Conservation (phyloP, 2,888 invertebrate species). For the Chymomyza fuscimana region DNA sequence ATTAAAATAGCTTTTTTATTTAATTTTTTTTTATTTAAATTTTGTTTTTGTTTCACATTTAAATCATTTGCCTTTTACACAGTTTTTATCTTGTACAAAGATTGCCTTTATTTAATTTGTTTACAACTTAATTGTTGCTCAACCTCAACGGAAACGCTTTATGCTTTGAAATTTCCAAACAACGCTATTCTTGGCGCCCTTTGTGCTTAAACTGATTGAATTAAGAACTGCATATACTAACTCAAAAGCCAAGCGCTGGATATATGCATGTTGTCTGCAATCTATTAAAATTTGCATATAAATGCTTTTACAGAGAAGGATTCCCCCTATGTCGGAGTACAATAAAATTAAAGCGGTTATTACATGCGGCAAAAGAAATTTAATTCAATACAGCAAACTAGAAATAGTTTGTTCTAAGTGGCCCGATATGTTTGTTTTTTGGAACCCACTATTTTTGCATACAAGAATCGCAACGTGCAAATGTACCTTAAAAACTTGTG, state of each 20-base stretch:
- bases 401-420: too few relatives aligned
- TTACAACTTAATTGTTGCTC: background rate
- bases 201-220: background rate
- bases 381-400: too few relatives aligned
- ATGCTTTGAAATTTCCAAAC: background rate
- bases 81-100: too few relatives aligned
- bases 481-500: too few relatives aligned
- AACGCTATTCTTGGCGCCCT: background rate
- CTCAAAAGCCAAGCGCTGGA: background rate
- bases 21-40: too few relatives aligned
- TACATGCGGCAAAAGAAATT: background rate
- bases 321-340: background rate
- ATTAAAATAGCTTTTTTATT: too few relatives aligned
- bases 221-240: background rate
- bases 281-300: slow-evolving; percentile 4
- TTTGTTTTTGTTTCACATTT: too few relatives aligned
- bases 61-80: too few relatives aligned
- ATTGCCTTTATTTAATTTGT: too few relatives aligned
- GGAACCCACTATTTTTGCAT: too few relatives aligned
- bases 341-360: background rate
- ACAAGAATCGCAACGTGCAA: too few relatives aligned
- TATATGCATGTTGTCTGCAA: background rate
- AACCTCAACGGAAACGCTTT: background rate
- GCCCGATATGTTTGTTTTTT: too few relatives aligned
- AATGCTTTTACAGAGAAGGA: background rate